These are phyloP conservation scores for Nowickia ferox DNA, from an alignment of 2,888 invertebrate species.

Conservation along the genomic window DNA sequence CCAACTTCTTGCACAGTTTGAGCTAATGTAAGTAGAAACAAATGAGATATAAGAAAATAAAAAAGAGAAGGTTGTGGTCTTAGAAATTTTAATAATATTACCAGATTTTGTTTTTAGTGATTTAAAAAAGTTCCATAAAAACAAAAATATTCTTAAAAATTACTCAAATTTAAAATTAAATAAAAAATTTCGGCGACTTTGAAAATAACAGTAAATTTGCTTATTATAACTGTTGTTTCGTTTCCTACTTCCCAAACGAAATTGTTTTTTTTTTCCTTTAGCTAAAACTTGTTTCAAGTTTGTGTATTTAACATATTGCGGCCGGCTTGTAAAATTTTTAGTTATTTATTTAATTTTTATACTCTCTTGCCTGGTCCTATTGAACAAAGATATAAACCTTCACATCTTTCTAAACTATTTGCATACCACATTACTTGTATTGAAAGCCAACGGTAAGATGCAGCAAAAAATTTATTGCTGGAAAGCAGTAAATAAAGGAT, in stretches of 20 bases:
- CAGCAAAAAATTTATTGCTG: constrained; percentile 1
- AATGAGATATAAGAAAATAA: too few relatives aligned
- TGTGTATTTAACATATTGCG: constrained; percentile 62
- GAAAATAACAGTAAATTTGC: not conserved
- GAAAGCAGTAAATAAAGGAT: not conserved
- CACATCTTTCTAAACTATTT: constrained; percentile 52
- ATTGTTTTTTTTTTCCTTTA: constrained; percentile 18
- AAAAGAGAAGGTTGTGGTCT: too few relatives aligned
- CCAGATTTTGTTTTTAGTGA: too few relatives aligned
- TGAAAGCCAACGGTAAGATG: not conserved
- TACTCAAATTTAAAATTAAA: too few relatives aligned
- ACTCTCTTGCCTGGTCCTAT: not conserved
- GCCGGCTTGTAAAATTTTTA: constrained; percentile 41
- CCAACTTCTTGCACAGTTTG: too few relatives aligned
- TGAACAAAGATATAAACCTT: constrained; percentile 30
- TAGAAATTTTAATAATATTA: too few relatives aligned
- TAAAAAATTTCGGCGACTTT: too few relatives aligned
- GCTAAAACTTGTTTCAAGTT: constrained; percentile 34
- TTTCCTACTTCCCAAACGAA: constrained; percentile 11
- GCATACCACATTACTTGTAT: constrained; percentile 51
- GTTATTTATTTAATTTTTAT: constrained; percentile 43
- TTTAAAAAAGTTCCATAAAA: too few relatives aligned
- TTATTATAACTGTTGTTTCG: not conserved
- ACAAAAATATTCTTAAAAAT: too few relatives aligned
- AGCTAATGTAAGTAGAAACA: too few relatives aligned